A percentile compares a stretch with the other conserved stretches of the same genome.
Evolutionary conservation across 2,888 invertebrate species (phyloP).

Genomic region (Copidosoma aretas): DNA sequence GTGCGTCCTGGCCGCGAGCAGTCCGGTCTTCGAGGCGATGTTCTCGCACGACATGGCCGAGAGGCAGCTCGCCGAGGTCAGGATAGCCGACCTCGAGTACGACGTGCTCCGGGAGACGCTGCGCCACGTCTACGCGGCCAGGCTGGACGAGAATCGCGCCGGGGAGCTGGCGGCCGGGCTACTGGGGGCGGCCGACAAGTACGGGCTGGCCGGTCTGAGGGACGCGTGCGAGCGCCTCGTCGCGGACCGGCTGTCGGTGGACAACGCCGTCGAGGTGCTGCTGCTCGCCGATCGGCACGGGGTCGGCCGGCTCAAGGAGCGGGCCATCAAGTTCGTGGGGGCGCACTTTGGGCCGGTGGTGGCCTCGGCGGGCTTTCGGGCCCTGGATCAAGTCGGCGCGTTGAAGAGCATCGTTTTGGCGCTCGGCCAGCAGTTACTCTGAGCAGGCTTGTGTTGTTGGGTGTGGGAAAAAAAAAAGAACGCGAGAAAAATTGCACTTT

Average conservation of each 20-base stretch:
- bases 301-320: conserved; percentile 96
- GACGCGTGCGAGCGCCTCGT: conserved; percentile 98
- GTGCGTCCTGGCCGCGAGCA: conserved; percentile 95
- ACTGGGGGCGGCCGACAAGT: conserved; percentile 98
- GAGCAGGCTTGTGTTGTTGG: not conserved
- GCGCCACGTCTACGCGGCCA: conserved; percentile 97
- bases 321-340: no score
- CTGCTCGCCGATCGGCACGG: conserved; percentile 97
- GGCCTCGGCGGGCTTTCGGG: conserved; percentile 97
- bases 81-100: conserved; percentile 96
- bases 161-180: conserved; percentile 99
- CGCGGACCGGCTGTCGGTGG: conserved; percentile 90
- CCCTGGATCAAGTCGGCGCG: conserved; percentile 86
- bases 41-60: conserved; percentile 99
- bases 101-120: conserved; percentile 97
- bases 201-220: conserved; percentile 96
- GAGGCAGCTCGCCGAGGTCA: conserved; percentile 92
- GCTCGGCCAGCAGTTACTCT: conserved; percentile 1
- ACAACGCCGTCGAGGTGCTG: conserved; percentile 95
- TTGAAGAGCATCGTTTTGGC: not conserved
- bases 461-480: no score
- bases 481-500: no score
- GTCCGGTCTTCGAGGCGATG: conserved; percentile 99
- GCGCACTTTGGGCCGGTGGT: no score
- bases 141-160: conserved; percentile 90